Base-by-base conservation (phyloP, 2,113 vertebrate species). In the Labeo catla region DNA sequence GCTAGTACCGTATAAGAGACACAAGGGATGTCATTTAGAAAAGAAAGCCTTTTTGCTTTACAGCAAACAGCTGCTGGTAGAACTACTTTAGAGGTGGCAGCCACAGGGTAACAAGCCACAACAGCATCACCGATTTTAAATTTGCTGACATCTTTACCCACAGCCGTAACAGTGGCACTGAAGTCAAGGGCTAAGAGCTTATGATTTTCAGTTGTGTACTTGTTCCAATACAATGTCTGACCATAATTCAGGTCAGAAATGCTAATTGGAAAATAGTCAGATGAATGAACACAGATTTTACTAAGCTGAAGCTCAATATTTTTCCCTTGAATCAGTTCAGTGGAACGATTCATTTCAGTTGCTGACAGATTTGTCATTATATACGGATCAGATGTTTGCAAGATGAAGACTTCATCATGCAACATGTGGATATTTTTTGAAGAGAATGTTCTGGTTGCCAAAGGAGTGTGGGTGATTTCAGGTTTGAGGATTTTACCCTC, bases 191-290 rank as follows among this genome's bases (percentile, higher is more conserved):
- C 94, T 78, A 97, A 76, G 74, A 97, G 90, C 19, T 94, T 86
- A 50, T 97, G 95, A 28, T 93, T 95, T 76, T 94, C 94, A 84
- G 73, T 86, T 7, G 90, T 87, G 72, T 95, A 89, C 28, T 95
- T 93, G 88, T 94, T 94, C 96, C 96, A 97, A 19, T 97, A 97
- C 9, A 97, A 61, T 0, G 94, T 94, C 34, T 92, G 91, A 28
- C 95, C 96, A 90, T 95, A 96, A 81, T 74, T 94, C 12, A 91
- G 76, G 82, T 95, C 95, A 36, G 96, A 95, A 63, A 90, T 4
- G 72, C 92, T 97, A 81, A 97, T 88, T 45, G 96, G 96, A 89
- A 95, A 97, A 91, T 96, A 97, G 86, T 97, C 96, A 16, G 96
- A 95, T 1, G 97, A 95, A 90, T 98, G 96, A 83, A 95, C 92